A percentile compares a stretch with the other conserved stretches of the same genome.
phyloP scores from a whole-genome alignment of 2,888 invertebrate species.

The Imbricaverruca yamaguchii region DNA sequence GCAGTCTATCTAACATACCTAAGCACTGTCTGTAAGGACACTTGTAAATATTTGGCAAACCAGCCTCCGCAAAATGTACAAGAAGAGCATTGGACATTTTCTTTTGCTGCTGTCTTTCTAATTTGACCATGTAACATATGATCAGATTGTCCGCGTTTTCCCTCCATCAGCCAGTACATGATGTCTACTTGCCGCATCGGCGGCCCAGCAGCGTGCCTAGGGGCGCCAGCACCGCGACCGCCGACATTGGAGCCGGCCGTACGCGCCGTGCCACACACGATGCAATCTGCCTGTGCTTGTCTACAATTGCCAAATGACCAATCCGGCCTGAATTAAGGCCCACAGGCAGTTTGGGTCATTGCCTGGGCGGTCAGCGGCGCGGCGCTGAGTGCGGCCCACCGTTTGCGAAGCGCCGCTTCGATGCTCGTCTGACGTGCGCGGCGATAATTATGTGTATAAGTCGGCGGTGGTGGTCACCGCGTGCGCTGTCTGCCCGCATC shows the following conservation, averaged over 20 bases:
- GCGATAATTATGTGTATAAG: neutral
- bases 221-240: neutral
- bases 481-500: slow-evolving; percentile 1
- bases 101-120: too few relatives aligned
- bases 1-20: too few relatives aligned
- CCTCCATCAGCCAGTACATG: neutral
- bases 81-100: too few relatives aligned
- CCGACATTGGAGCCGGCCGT: neutral
- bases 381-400: neutral
- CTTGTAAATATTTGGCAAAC: too few relatives aligned
- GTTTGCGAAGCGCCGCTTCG: neutral
- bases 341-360: neutral
- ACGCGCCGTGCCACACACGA: neutral
- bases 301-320: slow-evolving; percentile 1
- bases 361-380: neutral
- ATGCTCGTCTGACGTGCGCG: neutral
- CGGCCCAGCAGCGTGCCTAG: neutral
- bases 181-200: neutral
- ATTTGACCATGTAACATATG: too few relatives aligned
- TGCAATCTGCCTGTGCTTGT: neutral
- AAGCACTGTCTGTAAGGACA: too few relatives aligned
- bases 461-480: neutral
- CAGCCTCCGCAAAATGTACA: too few relatives aligned
- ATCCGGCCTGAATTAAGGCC: neutral
- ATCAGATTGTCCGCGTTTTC: too few relatives aligned